Percentiles rank a stretch among this genome's conserved stretches.
Evolutionary conservation across 2,888 invertebrate genomes (phyloP).

Genomic region (Kuschelorhynchus macadamiae): DNA sequence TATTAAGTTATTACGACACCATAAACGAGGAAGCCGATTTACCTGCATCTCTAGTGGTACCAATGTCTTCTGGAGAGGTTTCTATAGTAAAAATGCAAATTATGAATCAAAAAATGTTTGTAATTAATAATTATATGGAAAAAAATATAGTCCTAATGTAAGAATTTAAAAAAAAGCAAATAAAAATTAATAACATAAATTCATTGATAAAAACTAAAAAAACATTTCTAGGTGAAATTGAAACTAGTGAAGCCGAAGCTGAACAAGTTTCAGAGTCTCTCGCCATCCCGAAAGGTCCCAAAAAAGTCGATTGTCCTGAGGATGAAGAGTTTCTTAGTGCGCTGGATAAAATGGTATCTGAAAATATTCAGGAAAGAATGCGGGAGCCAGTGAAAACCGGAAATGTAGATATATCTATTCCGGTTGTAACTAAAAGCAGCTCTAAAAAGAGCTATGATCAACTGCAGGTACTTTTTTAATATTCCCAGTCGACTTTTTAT

Average conservation of each 20-base stretch:
- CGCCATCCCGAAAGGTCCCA: conserved; percentile 71
- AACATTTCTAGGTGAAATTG: conserved; percentile 59
- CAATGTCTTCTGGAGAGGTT: too few species aligned
- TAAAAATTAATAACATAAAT: too few species aligned
- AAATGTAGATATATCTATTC: conserved; percentile 92
- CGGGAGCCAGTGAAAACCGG: conserved; percentile 87
- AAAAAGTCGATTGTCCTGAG: conserved; percentile 77
- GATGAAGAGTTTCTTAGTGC: conserved; percentile 93
- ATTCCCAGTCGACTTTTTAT: too few species aligned
- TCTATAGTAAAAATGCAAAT: too few species aligned
- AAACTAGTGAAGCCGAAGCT: conserved; percentile 65
- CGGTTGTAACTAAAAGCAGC: conserved; percentile 83
- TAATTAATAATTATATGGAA: too few species aligned
- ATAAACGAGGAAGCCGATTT: too few species aligned
- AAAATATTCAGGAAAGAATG: conserved; percentile 89
- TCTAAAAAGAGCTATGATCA: conserved; percentile 87
- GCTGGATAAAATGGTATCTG: conserved; percentile 93
- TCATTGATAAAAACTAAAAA: too few species aligned
- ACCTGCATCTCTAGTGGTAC: too few species aligned
- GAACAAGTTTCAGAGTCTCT: conserved; percentile 66
- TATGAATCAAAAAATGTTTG: too few species aligned
- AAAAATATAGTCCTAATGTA: too few species aligned
- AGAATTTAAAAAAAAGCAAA: too few species aligned
- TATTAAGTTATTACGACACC: too few species aligned
- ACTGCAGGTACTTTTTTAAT: conserved; percentile 70